Evolutionary conservation across 1,140 invertebrate genomes (phyloP).

Genomic region (Dysdera silvatica): DNA sequence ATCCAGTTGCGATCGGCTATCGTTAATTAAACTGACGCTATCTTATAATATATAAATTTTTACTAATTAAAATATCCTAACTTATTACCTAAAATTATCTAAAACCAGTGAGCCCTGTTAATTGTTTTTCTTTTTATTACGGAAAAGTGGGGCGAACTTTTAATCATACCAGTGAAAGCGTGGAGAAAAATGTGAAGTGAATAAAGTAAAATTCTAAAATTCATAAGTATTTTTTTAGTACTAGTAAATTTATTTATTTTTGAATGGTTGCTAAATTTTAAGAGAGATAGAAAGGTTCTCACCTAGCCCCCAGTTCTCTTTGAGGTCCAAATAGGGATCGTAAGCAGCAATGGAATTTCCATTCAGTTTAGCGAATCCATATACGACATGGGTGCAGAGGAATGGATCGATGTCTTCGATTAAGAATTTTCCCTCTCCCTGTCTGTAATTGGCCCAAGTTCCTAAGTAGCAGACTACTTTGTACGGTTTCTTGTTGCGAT

Average conservation of each 20-base stretch:
- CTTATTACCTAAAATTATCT: too few species aligned
- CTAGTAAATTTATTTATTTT: too few species aligned
- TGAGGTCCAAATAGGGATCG: constrained; percentile 62
- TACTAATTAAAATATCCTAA: too few species aligned
- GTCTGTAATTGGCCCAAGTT: constrained; percentile 62
- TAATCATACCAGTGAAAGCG: not conserved
- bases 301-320: constrained; percentile 49
- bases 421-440: constrained; percentile 55
- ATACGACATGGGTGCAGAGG: constrained; percentile 79
- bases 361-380: constrained; percentile 66
- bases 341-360: constrained; percentile 57
- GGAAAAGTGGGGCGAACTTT: too few species aligned
- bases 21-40: too few species aligned
- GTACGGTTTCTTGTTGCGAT: constrained; percentile 16
- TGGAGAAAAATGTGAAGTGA: not conserved
- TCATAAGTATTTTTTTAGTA: too few species aligned
- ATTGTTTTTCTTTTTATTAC: too few species aligned
- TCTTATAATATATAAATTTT: too few species aligned
- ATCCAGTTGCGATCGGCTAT: too few species aligned
- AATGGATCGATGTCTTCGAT: constrained; percentile 64
- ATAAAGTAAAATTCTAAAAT: not conserved
- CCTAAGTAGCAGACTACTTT: constrained; percentile 57
- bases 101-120: too few species aligned
- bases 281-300: too few species aligned
- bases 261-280: too few species aligned